Conservation (phyloP, 30 jellyfish, hydroid and myxozoan genomes). For the Clytia hemisphaerica region DNA sequence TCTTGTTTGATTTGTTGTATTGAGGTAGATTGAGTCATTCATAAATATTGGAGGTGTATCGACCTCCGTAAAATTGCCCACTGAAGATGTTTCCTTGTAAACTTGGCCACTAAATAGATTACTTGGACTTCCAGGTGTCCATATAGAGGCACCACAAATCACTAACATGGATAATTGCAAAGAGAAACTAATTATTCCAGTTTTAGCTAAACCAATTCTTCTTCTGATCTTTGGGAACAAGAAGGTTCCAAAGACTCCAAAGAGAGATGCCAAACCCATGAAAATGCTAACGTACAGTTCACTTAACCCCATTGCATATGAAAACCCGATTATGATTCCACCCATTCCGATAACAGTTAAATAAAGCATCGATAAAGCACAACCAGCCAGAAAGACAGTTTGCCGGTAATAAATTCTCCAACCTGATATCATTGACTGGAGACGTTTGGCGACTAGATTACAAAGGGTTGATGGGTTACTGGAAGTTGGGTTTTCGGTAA, state of each 20-base stretch:
- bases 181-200: slow-evolving; percentile 72
- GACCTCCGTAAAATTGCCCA: too few relatives aligned
- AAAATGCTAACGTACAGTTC: slow-evolving; percentile 79
- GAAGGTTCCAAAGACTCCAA: slow-evolving; percentile 85
- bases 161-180: slow-evolving; percentile 72
- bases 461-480: too few relatives aligned
- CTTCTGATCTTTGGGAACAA: slow-evolving; percentile 65
- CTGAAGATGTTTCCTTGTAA: too few relatives aligned
- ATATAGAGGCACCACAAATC: slow-evolving; percentile 81
- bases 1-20: background rate
- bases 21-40: too few relatives aligned
- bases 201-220: slow-evolving; percentile 56
- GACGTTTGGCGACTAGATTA: too few relatives aligned
- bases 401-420: slow-evolving; percentile 78
- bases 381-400: slow-evolving; percentile 84
- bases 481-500: too few relatives aligned
- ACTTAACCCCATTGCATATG: slow-evolving; percentile 61
- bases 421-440: slow-evolving; percentile 21
- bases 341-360: slow-evolving; percentile 92
- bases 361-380: slow-evolving; percentile 60
- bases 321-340: slow-evolving; percentile 85
- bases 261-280: slow-evolving; percentile 69
- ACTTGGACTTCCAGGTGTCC: slow-evolving; percentile 99
- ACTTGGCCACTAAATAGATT: too few relatives aligned
- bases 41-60: too few relatives aligned